Conservation (phyloP, 2,113 vertebrate species). For the Sander lucioperca region DNA sequence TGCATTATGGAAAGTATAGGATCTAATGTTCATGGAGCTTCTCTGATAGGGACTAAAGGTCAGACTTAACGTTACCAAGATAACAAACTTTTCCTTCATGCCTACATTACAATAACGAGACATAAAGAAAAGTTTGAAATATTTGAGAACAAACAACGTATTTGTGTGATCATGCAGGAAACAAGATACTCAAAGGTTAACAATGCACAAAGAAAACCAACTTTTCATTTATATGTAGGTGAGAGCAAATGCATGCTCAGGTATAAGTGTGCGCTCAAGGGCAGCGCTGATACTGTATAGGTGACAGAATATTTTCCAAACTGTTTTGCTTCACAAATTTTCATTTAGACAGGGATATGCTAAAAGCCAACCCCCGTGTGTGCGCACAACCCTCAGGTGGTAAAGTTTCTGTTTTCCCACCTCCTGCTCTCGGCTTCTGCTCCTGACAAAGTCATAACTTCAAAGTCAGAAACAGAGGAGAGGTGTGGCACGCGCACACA, state of each 20-base stretch:
- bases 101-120: background rate
- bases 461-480: constrained; percentile 73
- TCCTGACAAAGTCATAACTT: constrained; percentile 74
- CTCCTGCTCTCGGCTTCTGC: constrained; percentile 63
- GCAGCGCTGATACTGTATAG: constrained; percentile 38
- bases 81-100: background rate
- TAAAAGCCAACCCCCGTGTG: constrained; percentile 56
- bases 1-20: too few species aligned
- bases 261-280: constrained; percentile 35
- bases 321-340: constrained; percentile 77
- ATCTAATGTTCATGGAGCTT: too few species aligned
- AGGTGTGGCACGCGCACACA: constrained; percentile 42
- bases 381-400: constrained; percentile 62
- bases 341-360: constrained; percentile 74
- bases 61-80: too few species aligned
- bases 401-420: constrained; percentile 60
- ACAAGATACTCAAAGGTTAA: constrained; percentile 23
- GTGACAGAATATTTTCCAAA: constrained; percentile 57
- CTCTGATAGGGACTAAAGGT: too few species aligned
- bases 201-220: background rate
- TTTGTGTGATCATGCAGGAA: background rate
- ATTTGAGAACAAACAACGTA: background rate
- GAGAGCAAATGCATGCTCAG: constrained; percentile 16
- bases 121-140: background rate
- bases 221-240: constrained; percentile 2